These are phyloP conservation scores for Parasteatoda lunata DNA, from an alignment of 2,888 invertebrate species.

Conservation along the genomic window DNA sequence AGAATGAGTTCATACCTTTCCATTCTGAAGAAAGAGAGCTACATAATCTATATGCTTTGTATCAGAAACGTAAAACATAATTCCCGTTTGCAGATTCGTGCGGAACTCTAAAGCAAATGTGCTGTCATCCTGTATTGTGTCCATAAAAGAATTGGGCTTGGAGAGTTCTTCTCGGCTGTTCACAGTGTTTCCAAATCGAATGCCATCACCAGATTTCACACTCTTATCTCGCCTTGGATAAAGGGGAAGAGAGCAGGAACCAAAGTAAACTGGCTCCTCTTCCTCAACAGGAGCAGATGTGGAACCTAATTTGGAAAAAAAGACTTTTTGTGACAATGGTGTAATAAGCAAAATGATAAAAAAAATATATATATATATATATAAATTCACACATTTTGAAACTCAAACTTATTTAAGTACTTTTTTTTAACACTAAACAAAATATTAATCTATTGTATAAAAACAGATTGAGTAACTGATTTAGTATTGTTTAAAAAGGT, in stretches of 20 bases:
- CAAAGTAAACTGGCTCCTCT: conserved; percentile 71
- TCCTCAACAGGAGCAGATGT: conserved; percentile 7
- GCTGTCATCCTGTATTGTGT: conserved; percentile 64
- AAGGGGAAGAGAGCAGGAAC: conserved; percentile 77
- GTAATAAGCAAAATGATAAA: background rate
- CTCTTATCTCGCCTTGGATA: conserved; percentile 77
- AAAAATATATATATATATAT: background rate
- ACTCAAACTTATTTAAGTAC: no score
- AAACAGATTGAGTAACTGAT: no score
- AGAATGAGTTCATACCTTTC: conserved; percentile 78
- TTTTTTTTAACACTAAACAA: no score
- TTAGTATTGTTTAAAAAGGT: no score
- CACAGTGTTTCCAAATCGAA: conserved; percentile 70
- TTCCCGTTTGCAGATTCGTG: conserved; percentile 76
- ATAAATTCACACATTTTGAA: background rate
- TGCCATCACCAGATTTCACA: conserved; percentile 75
- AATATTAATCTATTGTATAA: no score
- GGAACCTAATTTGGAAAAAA: background rate
- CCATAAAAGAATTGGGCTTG: conserved; percentile 50
- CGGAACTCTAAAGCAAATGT: conserved; percentile 69
- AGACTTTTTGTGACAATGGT: background rate
- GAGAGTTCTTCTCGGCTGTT: conserved; percentile 68
- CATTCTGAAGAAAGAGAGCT: conserved; percentile 84
- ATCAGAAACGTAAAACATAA: conserved; percentile 86
- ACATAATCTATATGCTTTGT: conserved; percentile 81